Conservation (phyloP, 2,888 invertebrate genomes). For the Amphiduros pacificus region DNA sequence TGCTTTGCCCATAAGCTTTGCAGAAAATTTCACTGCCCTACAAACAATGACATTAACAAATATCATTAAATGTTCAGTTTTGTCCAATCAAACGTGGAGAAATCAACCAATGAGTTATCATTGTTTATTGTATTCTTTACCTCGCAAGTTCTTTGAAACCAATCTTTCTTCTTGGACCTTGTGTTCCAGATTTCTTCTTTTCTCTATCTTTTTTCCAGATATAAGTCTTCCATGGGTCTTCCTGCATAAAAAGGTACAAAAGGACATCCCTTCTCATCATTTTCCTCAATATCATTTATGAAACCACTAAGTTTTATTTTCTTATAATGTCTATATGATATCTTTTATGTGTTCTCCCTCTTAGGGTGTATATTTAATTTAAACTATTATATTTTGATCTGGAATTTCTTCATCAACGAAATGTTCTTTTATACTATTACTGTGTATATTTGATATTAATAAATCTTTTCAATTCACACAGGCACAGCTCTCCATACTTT, state of each 20-base stretch:
- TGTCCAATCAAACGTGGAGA: not conserved
- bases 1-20: slow-evolving; percentile 91
- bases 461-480: too few species aligned
- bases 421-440: too few species aligned
- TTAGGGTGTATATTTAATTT: too few species aligned
- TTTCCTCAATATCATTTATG: too few species aligned
- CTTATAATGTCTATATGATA: too few species aligned
- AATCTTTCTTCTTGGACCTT: not conserved
- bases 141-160: slow-evolving; percentile 14
- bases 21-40: slow-evolving; percentile 93
- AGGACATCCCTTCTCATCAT: too few species aligned
- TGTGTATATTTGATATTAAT: too few species aligned
- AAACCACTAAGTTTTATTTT: too few species aligned
- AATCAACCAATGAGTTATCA: not conserved
- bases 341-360: too few species aligned
- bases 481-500: too few species aligned
- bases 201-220: slow-evolving; percentile 13
- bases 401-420: too few species aligned
- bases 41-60: not conserved
- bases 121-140: slow-evolving; percentile 1
- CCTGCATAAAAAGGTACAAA: not conserved
- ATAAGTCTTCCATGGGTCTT: slow-evolving; percentile 14
- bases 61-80: not conserved
- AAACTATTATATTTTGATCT: too few species aligned
- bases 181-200: not conserved